Evolutionary conservation across 2,113 vertebrate genomes (phyloP).

Genomic region (Isichthys henryi): DNA sequence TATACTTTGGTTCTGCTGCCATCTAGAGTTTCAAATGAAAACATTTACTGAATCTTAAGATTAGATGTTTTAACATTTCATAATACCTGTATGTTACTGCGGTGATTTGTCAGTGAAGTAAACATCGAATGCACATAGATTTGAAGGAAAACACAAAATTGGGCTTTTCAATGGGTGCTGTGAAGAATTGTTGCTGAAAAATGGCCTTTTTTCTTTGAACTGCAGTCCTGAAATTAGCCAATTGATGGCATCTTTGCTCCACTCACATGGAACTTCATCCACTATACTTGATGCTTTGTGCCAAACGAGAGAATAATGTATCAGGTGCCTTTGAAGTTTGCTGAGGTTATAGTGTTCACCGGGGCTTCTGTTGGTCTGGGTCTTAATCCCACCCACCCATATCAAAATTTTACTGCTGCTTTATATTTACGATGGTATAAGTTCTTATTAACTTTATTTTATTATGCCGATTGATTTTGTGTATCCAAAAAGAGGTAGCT

Average conservation of each 20-base stretch:
- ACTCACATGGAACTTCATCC: not conserved
- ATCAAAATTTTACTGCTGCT: not conserved
- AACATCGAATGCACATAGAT: not conserved
- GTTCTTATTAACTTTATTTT: not conserved
- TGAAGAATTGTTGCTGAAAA: not conserved
- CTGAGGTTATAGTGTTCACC: not conserved
- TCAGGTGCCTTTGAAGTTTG: constrained; percentile 16
- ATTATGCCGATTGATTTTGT: not conserved
- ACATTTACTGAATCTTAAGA: not conserved
- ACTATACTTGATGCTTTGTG: not conserved
- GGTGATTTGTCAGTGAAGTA: not conserved
- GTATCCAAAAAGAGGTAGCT: constrained; percentile 9
- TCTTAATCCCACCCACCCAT: not conserved
- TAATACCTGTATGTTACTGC: not conserved
- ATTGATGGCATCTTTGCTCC: not conserved
- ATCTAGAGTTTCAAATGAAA: not conserved
- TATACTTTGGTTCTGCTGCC: not conserved
- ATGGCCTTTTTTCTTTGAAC: not conserved
- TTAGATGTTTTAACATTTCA: not conserved
- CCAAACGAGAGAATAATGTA: not conserved
- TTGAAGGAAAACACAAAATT: not conserved
- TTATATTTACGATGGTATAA: not conserved
- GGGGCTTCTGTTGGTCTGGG: not conserved
- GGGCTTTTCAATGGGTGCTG: not conserved
- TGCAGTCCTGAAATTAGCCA: not conserved